These are phyloP conservation scores for Electrophaes corylata DNA, from an alignment of 2,888 invertebrate species.

Conservation along the genomic window DNA sequence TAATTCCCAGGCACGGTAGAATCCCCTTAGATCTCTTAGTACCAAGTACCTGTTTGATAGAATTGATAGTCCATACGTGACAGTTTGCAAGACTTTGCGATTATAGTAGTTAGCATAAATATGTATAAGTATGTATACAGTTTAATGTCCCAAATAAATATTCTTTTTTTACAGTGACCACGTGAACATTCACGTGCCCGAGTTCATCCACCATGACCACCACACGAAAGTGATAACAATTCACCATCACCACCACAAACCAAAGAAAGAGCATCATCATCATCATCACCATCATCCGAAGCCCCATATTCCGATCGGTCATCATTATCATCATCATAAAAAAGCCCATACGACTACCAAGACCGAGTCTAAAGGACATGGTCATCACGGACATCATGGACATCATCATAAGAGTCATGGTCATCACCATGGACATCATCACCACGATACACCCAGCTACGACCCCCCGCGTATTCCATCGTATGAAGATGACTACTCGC, in stretches of 20 bases:
- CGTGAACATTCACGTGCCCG: slow-evolving; percentile 84
- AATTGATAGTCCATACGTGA: too few species aligned
- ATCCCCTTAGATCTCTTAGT: too few species aligned
- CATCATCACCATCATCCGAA: slow-evolving; percentile 65
- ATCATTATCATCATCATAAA: slow-evolving; percentile 68
- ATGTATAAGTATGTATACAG: too few species aligned
- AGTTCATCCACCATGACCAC: slow-evolving; percentile 84
- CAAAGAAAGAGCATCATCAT: slow-evolving; percentile 77
- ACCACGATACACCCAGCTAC: slow-evolving; percentile 62
- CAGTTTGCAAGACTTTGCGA: too few species aligned
- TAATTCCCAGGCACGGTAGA: too few species aligned
- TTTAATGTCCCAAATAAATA: background rate
- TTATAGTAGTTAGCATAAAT: too few species aligned
- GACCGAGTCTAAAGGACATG: slow-evolving; percentile 59
- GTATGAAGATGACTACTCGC: slow-evolving; percentile 61
- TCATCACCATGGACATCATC: slow-evolving; percentile 52
- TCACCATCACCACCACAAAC: slow-evolving; percentile 80
- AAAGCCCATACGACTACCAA: slow-evolving; percentile 62
- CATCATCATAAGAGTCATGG: slow-evolving; percentile 46
- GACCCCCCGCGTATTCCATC: slow-evolving; percentile 53
- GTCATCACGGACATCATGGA: slow-evolving; percentile 50
- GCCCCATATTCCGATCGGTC: slow-evolving; percentile 58
- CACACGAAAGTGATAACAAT: slow-evolving; percentile 85
- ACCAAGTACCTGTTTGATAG: too few species aligned
- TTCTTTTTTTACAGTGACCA: slow-evolving; percentile 77